Evolutionary conservation across 2,113 vertebrate species (phyloP).

Genomic region (Barbus barbus): DNA sequence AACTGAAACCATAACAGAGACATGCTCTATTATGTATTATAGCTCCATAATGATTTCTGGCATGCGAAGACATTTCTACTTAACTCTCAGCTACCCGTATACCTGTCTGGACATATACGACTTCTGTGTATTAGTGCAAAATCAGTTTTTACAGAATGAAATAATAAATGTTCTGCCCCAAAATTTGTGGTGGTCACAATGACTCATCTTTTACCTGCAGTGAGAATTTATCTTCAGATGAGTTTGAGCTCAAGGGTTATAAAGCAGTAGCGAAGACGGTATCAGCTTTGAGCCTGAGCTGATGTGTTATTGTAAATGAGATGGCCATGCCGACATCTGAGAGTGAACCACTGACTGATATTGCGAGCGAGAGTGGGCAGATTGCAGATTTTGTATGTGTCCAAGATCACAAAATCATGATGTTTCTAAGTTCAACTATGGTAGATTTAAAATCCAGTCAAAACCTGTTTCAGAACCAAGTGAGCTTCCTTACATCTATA

Average conservation of each 20-base stretch:
- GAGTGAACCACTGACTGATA: neutral
- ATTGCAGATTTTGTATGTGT: slow-evolving; percentile 16
- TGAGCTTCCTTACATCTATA: no score
- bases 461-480: neutral
- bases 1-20: no score
- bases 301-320: slow-evolving; percentile 19
- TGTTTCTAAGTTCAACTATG: neutral
- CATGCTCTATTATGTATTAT: no score
- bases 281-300: slow-evolving; percentile 19
- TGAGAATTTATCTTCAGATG: neutral
- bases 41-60: no score
- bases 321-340: neutral
- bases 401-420: neutral
- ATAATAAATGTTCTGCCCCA: neutral
- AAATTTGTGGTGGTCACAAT: neutral
- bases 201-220: neutral
- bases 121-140: neutral
- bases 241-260: neutral
- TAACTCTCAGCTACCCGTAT: no score
- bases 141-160: neutral
- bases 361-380: neutral
- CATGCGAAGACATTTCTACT: no score
- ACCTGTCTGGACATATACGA: neutral
- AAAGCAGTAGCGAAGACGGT: neutral
- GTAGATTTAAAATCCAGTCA: neutral